These are phyloP conservation scores for Pecten maximus DNA, from an alignment of 2,888 invertebrate species.

Conservation along the genomic window DNA sequence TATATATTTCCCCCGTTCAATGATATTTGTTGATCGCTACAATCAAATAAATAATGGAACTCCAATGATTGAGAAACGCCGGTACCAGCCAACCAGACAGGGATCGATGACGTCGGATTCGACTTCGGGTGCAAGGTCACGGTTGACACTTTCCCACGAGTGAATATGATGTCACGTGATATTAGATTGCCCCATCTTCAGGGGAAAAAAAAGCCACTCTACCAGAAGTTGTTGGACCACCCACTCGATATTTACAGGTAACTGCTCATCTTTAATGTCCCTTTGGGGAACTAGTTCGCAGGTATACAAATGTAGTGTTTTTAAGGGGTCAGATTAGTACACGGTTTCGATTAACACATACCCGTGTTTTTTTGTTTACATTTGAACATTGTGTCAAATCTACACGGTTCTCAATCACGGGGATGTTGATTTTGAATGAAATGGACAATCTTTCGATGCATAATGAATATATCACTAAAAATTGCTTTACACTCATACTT, in stretches of 20 bases:
- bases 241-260: not conserved
- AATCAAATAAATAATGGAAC: no score
- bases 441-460: not conserved
- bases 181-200: not conserved
- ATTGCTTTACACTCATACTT: no score
- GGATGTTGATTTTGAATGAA: not conserved
- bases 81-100: no score
- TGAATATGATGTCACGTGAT: not conserved
- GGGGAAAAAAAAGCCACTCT: not conserved
- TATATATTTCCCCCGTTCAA: no score
- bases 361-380: not conserved
- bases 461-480: no score
- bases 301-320: no score
- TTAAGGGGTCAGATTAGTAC: not conserved
- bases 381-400: constrained; percentile 15
- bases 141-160: not conserved
- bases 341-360: not conserved
- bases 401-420: not conserved
- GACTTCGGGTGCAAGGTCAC: not conserved
- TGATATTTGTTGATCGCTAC: no score
- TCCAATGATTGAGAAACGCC: no score
- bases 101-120: no score
- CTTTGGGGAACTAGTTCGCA: not conserved
- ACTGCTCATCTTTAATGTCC: not conserved
- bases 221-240: not conserved